Evolutionary conservation across 2,888 invertebrate species (phyloP).

Genomic region (Xestia c-nigrum): DNA sequence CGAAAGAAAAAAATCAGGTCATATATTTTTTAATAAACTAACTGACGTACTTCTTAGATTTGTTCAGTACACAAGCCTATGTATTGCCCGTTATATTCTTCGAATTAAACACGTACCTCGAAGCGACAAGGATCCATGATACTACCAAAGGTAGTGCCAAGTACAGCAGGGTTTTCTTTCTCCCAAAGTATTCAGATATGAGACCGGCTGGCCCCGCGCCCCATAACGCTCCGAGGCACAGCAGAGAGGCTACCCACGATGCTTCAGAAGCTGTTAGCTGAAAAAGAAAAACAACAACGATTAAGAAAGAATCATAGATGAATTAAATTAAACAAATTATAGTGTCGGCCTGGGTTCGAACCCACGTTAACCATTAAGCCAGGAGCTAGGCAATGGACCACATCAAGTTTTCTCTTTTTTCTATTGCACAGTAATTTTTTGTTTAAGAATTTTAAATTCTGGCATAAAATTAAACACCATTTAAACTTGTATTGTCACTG

Average conservation of each 20-base stretch:
- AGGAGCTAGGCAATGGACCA: not conserved
- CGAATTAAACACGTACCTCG: constrained; percentile 80
- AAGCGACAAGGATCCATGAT: constrained; percentile 90
- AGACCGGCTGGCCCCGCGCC: constrained; percentile 90
- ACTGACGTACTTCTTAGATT: too few relatives aligned
- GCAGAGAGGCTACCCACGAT: constrained; percentile 90
- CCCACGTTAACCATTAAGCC: not conserved
- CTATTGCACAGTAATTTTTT: not conserved
- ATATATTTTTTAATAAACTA: too few relatives aligned
- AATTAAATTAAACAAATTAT: not conserved
- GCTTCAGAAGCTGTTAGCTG: constrained; percentile 81
- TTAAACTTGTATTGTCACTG: too few relatives aligned
- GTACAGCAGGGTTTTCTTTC: constrained; percentile 89
- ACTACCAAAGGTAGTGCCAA: constrained; percentile 88
- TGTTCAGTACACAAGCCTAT: too few relatives aligned
- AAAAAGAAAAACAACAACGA: not conserved
- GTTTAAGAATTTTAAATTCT: not conserved
- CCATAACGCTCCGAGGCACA: constrained; percentile 89
- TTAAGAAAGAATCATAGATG: not conserved
- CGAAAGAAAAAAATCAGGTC: too few relatives aligned
- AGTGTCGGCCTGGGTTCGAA: not conserved
- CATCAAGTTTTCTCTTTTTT: not conserved
- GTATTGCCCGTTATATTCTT: not conserved
- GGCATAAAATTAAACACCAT: not conserved
- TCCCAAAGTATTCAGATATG: constrained; percentile 89